phyloP scores from a whole-genome alignment of 2,888 invertebrate genomes.

The Ametastegia equiseti region DNA sequence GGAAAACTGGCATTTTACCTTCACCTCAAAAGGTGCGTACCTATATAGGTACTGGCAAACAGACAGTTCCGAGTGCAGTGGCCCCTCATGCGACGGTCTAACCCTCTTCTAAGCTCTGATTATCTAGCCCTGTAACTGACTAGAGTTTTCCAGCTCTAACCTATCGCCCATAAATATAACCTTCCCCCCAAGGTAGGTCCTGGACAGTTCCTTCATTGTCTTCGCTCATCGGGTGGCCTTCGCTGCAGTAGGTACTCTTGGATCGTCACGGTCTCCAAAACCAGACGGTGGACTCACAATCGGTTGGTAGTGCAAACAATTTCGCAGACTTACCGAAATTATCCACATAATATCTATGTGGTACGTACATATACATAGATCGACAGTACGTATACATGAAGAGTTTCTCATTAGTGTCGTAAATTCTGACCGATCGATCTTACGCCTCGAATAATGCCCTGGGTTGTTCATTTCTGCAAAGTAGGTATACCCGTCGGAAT shows the following conservation, averaged over 20 bases:
- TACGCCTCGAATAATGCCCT: not conserved
- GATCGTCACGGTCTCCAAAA: slow-evolving; percentile 35
- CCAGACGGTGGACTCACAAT: not conserved
- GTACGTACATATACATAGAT: not conserved
- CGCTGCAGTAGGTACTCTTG: no score
- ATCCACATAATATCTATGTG: slow-evolving; percentile 12
- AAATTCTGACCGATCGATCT: not conserved
- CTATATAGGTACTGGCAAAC: not conserved
- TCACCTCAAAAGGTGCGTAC: no score
- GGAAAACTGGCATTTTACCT: slow-evolving; percentile 29
- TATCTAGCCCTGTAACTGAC: slow-evolving; percentile 53
- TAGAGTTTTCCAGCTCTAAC: not conserved
- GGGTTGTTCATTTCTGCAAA: not conserved
- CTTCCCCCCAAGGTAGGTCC: slow-evolving; percentile 8
- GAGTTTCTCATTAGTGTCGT: slow-evolving; percentile 30
- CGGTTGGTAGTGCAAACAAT: slow-evolving; percentile 46
- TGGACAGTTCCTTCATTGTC: slow-evolving; percentile 36
- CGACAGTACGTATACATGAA: not conserved
- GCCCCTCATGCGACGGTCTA: slow-evolving; percentile 47
- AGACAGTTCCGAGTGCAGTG: not conserved
- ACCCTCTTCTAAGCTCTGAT: slow-evolving; percentile 54
- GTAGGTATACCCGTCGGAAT: not conserved
- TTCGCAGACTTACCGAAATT: slow-evolving; percentile 47
- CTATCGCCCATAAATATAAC: slow-evolving; percentile 38
- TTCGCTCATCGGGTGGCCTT: slow-evolving; percentile 37